Evolutionary conservation across 2,888 invertebrate genomes (phyloP).

Genomic region (Lycocerus yunnanus): DNA sequence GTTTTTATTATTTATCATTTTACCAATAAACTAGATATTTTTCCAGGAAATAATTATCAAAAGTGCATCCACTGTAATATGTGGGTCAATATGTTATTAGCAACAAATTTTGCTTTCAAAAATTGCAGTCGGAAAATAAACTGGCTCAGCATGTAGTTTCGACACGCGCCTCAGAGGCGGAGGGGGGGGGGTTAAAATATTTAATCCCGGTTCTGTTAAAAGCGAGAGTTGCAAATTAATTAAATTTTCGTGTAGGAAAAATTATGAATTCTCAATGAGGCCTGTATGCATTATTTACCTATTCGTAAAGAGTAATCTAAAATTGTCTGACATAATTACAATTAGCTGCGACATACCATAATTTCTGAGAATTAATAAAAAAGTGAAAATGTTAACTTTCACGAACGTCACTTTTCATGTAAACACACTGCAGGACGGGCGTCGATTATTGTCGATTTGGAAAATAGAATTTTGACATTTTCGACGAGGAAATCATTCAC

Average conservation of each 20-base stretch:
- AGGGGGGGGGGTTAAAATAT: background rate
- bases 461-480: background rate
- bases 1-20: constrained; percentile 8
- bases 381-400: background rate
- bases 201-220: background rate
- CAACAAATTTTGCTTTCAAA: background rate
- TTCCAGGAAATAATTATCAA: background rate
- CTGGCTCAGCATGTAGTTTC: background rate
- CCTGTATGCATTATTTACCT: background rate
- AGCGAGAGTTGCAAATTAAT: background rate
- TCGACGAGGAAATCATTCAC: background rate
- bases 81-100: background rate
- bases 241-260: background rate
- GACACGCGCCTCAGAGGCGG: background rate
- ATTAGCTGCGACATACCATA: background rate
- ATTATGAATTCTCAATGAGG: background rate
- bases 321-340: background rate
- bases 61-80: background rate
- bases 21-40: background rate
- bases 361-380: background rate
- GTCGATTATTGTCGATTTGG: too few species aligned
- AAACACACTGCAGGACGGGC: background rate
- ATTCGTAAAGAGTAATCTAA: background rate
- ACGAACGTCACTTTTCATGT: background rate
- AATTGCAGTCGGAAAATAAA: background rate